These are phyloP conservation scores for Drosophila percnosoma DNA, from an alignment of 2,888 invertebrate genomes.

Conservation along the genomic window DNA sequence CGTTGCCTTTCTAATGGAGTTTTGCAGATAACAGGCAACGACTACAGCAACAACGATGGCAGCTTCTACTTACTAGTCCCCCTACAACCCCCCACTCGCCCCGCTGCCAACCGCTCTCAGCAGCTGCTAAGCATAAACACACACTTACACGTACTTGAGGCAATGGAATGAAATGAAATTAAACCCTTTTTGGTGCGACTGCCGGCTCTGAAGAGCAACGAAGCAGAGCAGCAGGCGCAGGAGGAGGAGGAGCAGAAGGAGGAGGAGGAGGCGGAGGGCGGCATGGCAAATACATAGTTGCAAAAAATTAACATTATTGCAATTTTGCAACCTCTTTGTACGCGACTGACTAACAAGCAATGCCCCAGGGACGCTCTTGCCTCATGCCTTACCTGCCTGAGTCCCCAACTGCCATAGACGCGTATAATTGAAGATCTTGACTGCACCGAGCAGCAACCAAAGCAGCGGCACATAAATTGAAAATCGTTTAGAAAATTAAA, in stretches of 20 bases:
- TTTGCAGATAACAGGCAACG: slow-evolving; percentile 72
- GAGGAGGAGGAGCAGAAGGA: background rate
- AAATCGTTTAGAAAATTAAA: slow-evolving; percentile 71
- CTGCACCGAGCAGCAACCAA: slow-evolving; percentile 9
- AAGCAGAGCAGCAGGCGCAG: background rate
- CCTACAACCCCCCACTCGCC: background rate
- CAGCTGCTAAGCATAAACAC: slow-evolving; percentile 73
- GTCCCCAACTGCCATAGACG: slow-evolving; percentile 13
- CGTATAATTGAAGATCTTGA: slow-evolving; percentile 62
- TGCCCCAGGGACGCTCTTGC: slow-evolving; percentile 45
- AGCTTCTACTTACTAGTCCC: slow-evolving; percentile 33
- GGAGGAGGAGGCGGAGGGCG: background rate
- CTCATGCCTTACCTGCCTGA: slow-evolving; percentile 32
- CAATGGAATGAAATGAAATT: slow-evolving; percentile 75
- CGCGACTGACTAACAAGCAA: slow-evolving; percentile 54
- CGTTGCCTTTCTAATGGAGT: slow-evolving; percentile 79
- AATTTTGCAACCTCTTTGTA: slow-evolving; percentile 51
- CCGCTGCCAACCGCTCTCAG: background rate
- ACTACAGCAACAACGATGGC: slow-evolving; percentile 46
- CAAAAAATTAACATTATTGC: slow-evolving; percentile 76
- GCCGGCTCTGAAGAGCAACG: slow-evolving; percentile 31
- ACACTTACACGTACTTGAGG: slow-evolving; percentile 77
- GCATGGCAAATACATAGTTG: slow-evolving; percentile 62
- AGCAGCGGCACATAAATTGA: slow-evolving; percentile 57
- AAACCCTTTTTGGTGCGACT: slow-evolving; percentile 75